Base-by-base conservation (phyloP, 2,888 invertebrate genomes). In the Tenthredo livida region DNA sequence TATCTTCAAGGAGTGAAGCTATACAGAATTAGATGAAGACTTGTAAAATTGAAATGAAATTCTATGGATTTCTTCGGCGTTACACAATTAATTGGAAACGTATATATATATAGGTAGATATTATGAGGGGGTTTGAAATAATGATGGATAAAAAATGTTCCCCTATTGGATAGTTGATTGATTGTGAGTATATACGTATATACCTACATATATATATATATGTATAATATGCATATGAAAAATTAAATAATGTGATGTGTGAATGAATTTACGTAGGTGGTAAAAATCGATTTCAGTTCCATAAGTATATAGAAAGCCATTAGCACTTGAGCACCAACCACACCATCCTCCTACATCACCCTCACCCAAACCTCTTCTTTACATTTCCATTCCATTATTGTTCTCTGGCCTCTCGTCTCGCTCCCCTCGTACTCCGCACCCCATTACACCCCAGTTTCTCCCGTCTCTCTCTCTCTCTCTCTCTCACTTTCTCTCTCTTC, bases 221-320 rank as follows among this genome's bases (percentile, higher is more conserved):
- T n/a, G n/a, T 58, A 7, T 47, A 12, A 47, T 47, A 47, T 47
- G 47, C 12, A 47, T 47, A 54, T 29, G 29, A 54, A 54, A 54
- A 54, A 54, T 6, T n/a, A n/a, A n/a, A 54, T 7, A n/a, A 54
- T 54, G 54, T 1, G 54, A 67, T 33, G 12, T 17, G 43, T 21
- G 72, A 73, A 54, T 77, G 33, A 50, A 40, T 77, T n/a, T 77
- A 33, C 10, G 29, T 50, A n/a, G 54, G 25, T 47, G 33, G 58
- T 80, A 40, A 40, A 37, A 80, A 80, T 80, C 80, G 80, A 80
- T 80, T 54, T 17, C 33, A 67, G 80, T 80, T 61, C 50, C 58
- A 58, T 80, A 80, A 80, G 80, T 80, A 80, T 61, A 61, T 61
- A 61, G 80, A 80, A 80, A 80, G 80, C 80, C 80, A 80, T 80